phyloP scores from a whole-genome alignment of 2,888 invertebrate genomes.

The Agriopis aurantiaria region DNA sequence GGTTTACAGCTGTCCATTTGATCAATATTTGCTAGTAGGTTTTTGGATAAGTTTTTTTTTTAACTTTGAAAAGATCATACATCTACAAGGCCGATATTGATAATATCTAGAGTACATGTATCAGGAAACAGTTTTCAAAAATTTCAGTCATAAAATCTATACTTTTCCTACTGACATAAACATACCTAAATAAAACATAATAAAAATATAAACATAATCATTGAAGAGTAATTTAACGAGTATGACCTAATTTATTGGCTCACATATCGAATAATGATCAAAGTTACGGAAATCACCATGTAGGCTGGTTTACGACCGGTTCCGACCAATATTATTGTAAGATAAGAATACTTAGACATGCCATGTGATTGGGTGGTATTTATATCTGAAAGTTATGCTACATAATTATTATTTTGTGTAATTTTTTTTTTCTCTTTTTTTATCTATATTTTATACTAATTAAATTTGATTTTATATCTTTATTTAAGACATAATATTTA shows the following conservation, averaged over 20 bases:
- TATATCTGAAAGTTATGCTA: slow-evolving; percentile 1
- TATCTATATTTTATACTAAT: too few species aligned
- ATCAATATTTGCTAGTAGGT: too few species aligned
- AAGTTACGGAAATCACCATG: slow-evolving; percentile 46
- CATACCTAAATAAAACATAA: not conserved
- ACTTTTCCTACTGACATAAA: not conserved
- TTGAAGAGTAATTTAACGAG: slow-evolving; percentile 31
- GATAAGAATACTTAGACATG: slow-evolving; percentile 38
- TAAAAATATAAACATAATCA: not conserved
- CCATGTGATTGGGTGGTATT: not conserved
- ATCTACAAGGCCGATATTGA: too few species aligned
- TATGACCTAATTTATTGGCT: slow-evolving; percentile 30
- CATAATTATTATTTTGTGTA: too few species aligned
- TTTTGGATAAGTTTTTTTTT: too few species aligned
- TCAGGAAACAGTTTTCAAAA: not conserved
- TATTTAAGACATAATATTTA: too few species aligned
- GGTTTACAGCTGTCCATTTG: too few species aligned
- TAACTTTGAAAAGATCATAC: too few species aligned
- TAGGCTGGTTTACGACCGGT: slow-evolving; percentile 44
- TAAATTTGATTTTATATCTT: too few species aligned
- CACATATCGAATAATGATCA: slow-evolving; percentile 42
- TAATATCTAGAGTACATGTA: too few species aligned
- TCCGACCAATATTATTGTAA: slow-evolving; percentile 43
- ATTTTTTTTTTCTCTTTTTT: too few species aligned
- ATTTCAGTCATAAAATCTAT: too few species aligned